A percentile compares a stretch with the other conserved stretches of the same genome.
Conservation (phyloP, 2,888 invertebrate genomes). For the Drosophila putrida region DNA sequence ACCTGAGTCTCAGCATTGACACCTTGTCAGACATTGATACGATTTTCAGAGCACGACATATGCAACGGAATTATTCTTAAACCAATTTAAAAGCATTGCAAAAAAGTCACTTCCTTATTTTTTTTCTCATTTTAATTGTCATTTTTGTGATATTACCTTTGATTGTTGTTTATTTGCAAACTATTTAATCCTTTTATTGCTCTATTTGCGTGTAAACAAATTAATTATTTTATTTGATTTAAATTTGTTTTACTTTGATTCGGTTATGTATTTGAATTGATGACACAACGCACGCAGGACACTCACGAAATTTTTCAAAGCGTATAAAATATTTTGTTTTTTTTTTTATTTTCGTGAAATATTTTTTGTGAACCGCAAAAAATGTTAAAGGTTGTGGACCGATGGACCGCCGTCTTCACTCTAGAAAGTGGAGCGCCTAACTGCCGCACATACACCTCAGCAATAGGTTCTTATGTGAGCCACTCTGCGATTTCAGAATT, state of each 20-base stretch:
- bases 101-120: conserved; percentile 13
- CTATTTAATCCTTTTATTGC: conserved; percentile 31
- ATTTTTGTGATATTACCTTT: conserved; percentile 41
- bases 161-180: conserved; percentile 1
- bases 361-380: conserved; percentile 31
- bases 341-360: conserved; percentile 12
- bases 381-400: conserved; percentile 35
- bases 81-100: conserved; percentile 12
- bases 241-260: neutral
- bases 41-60: conserved; percentile 29
- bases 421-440: conserved; percentile 78
- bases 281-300: conserved; percentile 58
- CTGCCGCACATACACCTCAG: conserved; percentile 65
- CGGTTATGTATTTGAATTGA: conserved; percentile 9
- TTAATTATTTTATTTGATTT: neutral
- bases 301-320: conserved; percentile 39
- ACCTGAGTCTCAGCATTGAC: conserved; percentile 55
- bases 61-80: conserved; percentile 19
- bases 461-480: conserved; percentile 77
- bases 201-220: conserved; percentile 41
- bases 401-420: conserved; percentile 72
- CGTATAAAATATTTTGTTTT: conserved; percentile 12
- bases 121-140: conserved; percentile 9
- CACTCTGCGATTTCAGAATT: conserved; percentile 43
- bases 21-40: conserved; percentile 68